Conservation (phyloP, 2,797 vertebrate genomes). For the Tenualosa thibaudeaui region DNA sequence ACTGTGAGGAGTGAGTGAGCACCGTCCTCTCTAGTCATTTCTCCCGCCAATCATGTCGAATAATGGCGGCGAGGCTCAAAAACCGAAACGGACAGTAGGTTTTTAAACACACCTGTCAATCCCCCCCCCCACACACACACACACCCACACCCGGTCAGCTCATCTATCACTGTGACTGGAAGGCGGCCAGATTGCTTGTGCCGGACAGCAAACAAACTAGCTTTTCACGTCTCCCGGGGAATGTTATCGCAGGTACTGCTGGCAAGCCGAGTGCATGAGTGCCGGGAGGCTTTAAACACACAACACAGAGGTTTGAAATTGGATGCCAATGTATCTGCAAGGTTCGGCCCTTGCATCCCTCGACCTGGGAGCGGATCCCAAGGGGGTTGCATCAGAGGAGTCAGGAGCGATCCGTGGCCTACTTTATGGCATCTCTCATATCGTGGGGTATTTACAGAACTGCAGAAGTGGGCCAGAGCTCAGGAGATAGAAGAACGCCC, state of each 20-base stretch:
- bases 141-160: neutral
- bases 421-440: conserved; percentile 42
- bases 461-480: conserved; percentile 49
- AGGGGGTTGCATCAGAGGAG: conserved; percentile 28
- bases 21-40: conserved; percentile 10
- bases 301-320: conserved; percentile 18
- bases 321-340: neutral
- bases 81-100: neutral
- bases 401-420: conserved; percentile 42
- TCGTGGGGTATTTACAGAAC: conserved; percentile 48
- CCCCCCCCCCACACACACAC: neutral
- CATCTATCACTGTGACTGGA: neutral
- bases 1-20: neutral
- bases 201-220: neutral
- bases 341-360: neutral
- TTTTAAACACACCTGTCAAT: conserved; percentile 18
- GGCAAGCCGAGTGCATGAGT: neutral
- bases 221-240: conserved; percentile 9
- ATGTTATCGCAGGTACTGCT: neutral
- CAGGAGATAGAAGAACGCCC: conserved; percentile 38
- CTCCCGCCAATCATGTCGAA: neutral
- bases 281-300: conserved; percentile 15
- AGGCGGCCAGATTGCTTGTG: neutral
- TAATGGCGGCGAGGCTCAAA: neutral
- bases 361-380: neutral